A percentile compares a stretch with the other conserved stretches of the same genome.
Conservation (phyloP, 2,113 vertebrate species). For the Onychorhynchus coronatus region DNA sequence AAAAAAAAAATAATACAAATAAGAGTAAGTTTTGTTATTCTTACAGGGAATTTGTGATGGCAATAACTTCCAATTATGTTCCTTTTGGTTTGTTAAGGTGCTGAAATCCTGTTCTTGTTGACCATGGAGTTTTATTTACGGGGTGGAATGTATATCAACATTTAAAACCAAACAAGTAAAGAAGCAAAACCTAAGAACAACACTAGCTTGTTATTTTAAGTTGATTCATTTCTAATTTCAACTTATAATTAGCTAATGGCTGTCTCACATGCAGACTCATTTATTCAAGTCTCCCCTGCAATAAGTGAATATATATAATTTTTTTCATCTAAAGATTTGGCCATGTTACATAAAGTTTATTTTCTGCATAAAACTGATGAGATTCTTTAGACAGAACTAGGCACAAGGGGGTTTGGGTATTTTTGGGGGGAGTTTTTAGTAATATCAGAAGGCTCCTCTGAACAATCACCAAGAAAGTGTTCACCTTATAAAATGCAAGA, state of each 20-base stretch:
- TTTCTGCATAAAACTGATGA: background rate
- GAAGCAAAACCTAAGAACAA: background rate
- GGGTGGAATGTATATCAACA: background rate
- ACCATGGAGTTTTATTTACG: background rate
- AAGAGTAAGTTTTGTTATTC: background rate
- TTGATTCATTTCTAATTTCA: background rate
- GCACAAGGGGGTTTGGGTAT: background rate
- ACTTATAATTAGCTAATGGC: background rate
- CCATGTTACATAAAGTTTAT: background rate
- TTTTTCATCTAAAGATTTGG: background rate
- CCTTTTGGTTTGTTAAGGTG: background rate
- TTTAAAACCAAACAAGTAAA: background rate
- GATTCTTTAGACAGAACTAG: background rate
- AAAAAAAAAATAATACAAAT: background rate
- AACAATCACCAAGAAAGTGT: background rate
- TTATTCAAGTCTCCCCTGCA: background rate
- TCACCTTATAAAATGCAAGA: background rate
- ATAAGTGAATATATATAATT: background rate
- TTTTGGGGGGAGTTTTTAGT: background rate
- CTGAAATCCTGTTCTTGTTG: background rate
- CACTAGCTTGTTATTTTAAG: background rate
- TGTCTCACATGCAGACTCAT: background rate
- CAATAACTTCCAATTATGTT: background rate
- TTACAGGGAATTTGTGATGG: background rate
- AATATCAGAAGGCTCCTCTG: background rate